Base-by-base conservation (phyloP, 2,797 vertebrate genomes). In the Parambassis ranga region DNA sequence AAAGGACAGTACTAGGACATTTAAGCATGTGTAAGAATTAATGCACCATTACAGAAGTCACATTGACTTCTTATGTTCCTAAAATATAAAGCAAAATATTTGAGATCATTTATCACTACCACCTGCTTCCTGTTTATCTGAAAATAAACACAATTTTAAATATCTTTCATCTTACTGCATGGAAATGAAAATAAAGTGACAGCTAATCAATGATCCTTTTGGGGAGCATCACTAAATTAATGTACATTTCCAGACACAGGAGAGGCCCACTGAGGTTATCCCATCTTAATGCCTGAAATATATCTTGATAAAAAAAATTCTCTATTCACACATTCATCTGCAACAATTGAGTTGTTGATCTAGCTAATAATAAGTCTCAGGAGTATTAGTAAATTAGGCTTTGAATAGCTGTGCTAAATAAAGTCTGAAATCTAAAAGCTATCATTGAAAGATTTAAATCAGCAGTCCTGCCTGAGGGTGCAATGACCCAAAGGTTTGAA, bases 61-160 rank as follows among this genome's bases (percentile, higher is more conserved):
- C 43, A 39, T 15, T 18, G n/a, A 11, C 15, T 59, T 76, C 71
- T 26, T 44, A 62, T 63, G 30, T 64, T 60, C 49, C 31, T 46
- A 44, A 71, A 69, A 75, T 71, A 77, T 69, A 18, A 43, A 5
- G 62, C 48, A 69, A 51, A 26, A 66, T 62, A 68, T 72, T 46
- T 46, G 30, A 53, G 71, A 24, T 37, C 18, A 62, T 71, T 71
- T 39, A 68, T 60, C 60, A 27, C 46, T 38, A 65, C 50, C 36
- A 35, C 58, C 27, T 14, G 44, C 23, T 56, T 64, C 37, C 36
- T 36, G 38, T 67, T 15, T 35, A 66, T 74, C 74, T 64, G 53
- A 58, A 72, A 75, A 62, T 50, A 44, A n/a, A 19, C 19, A 55
- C 42, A 46, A 51, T 38, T 63, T 6, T 66, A 64, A 70, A 61